Percentiles rank a stretch among this genome's conserved stretches.
Evolutionary conservation across 1,140 invertebrate species (phyloP).

Genomic region (Nebria ingens): DNA sequence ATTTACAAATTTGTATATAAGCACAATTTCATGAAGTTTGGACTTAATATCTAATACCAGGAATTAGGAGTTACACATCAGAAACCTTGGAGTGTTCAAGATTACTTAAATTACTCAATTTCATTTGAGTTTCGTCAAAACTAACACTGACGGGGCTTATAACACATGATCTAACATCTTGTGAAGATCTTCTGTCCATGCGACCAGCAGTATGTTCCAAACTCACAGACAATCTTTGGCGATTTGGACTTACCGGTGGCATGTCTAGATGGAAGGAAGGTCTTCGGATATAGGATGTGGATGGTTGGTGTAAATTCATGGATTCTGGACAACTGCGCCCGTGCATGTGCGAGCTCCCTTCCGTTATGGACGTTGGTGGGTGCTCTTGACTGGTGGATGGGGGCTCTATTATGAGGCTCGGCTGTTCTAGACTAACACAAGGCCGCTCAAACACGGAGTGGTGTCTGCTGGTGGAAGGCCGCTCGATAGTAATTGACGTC

Average conservation of each 20-base stretch:
- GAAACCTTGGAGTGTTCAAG: slow-evolving; percentile 14
- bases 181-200: slow-evolving; percentile 19
- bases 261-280: neutral
- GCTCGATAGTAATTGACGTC: slow-evolving; percentile 21
- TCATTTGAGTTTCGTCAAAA: slow-evolving; percentile 27
- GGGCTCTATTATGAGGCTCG: slow-evolving; percentile 12
- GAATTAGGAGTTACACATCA: slow-evolving; percentile 11
- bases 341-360: slow-evolving; percentile 8
- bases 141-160: slow-evolving; percentile 22
- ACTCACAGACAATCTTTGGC: slow-evolving; percentile 25
- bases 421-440: slow-evolving; percentile 15
- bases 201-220: slow-evolving; percentile 24
- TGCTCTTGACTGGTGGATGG: neutral
- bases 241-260: slow-evolving; percentile 17
- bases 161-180: slow-evolving; percentile 21
- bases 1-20: neutral
- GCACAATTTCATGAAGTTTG: neutral
- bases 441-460: slow-evolving; percentile 9
- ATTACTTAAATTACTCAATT: slow-evolving; percentile 14
- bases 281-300: neutral
- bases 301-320: slow-evolving; percentile 20
- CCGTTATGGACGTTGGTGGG: slow-evolving; percentile 8
- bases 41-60: neutral
- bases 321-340: slow-evolving; percentile 23
- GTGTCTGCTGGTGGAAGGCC: slow-evolving; percentile 13